phyloP scores from a whole-genome alignment of 2,888 invertebrate species.

The Tenodera sinensis region DNA sequence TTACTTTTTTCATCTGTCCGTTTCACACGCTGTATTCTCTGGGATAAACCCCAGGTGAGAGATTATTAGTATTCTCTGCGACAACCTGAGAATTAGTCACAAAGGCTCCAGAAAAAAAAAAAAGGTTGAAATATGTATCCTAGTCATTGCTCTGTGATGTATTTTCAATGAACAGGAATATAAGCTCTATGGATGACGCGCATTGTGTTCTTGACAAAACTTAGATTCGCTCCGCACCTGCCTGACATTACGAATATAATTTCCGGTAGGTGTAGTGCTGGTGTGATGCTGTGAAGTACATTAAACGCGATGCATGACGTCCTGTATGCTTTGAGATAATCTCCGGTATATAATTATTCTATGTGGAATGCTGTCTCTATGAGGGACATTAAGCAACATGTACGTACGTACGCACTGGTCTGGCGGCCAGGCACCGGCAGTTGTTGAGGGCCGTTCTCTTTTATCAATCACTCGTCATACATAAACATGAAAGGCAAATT shows the following conservation, averaged over 20 bases:
- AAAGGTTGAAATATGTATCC: no score
- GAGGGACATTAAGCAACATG: background rate
- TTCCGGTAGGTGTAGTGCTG: background rate
- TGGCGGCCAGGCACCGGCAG: background rate
- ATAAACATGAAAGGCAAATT: conserved; percentile 30
- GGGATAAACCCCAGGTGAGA: no score
- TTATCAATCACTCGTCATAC: conserved; percentile 30
- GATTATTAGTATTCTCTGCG: no score
- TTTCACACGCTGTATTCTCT: no score
- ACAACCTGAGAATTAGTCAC: no score
- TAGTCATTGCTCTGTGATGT: no score
- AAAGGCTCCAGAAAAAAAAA: no score
- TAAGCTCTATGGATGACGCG: no score
- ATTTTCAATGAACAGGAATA: no score
- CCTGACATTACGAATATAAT: background rate
- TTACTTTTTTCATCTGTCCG: no score
- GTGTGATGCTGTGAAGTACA: background rate
- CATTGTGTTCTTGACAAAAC: background rate
- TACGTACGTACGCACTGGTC: background rate
- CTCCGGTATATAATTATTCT: background rate
- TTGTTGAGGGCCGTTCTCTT: conserved; percentile 12
- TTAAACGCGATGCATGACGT: background rate
- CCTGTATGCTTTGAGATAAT: background rate
- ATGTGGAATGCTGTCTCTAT: background rate
- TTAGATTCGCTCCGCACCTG: background rate